Percentiles rank a stretch among this genome's conserved stretches.
Evolutionary conservation across 2,113 vertebrate genomes (phyloP).

Genomic region (Sterrhoptilus dennistouni): DNA sequence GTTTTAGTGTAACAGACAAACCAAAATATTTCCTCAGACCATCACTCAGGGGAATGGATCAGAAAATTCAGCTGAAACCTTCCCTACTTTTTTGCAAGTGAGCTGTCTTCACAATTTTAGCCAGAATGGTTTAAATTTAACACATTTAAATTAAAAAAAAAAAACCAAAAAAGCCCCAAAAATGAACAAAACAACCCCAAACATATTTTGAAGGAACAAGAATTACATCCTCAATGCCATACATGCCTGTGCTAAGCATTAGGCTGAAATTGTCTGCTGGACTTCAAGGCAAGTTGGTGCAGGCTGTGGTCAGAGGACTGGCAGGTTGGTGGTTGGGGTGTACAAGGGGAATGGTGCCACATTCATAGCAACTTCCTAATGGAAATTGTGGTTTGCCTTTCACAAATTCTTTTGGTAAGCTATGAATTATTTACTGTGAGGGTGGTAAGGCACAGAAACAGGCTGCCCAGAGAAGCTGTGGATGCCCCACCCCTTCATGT

Average conservation of each 20-base stretch:
- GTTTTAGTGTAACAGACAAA: background rate
- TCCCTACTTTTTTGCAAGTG: background rate
- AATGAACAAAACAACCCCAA: background rate
- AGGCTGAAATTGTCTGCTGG: background rate
- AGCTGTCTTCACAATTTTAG: background rate
- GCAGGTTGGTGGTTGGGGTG: background rate
- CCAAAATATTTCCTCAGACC: background rate
- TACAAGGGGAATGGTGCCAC: fast-evolving
- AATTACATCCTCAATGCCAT: background rate
- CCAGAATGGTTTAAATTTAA: background rate
- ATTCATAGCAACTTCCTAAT: background rate
- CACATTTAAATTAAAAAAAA: background rate
- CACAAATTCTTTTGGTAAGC: background rate
- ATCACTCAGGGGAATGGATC: background rate
- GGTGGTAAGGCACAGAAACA: background rate
- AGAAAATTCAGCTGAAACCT: background rate
- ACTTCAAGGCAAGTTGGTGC: background rate
- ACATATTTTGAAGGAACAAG: background rate
- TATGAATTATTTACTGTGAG: background rate
- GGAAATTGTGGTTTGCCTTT: background rate
- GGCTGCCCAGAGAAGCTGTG: background rate
- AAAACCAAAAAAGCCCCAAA: background rate
- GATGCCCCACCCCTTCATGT: background rate
- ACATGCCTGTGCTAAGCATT: background rate
- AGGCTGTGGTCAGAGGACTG: background rate